phyloP scores from a whole-genome alignment of 2,888 invertebrate genomes.

The Ypsolopha scabrella region DNA sequence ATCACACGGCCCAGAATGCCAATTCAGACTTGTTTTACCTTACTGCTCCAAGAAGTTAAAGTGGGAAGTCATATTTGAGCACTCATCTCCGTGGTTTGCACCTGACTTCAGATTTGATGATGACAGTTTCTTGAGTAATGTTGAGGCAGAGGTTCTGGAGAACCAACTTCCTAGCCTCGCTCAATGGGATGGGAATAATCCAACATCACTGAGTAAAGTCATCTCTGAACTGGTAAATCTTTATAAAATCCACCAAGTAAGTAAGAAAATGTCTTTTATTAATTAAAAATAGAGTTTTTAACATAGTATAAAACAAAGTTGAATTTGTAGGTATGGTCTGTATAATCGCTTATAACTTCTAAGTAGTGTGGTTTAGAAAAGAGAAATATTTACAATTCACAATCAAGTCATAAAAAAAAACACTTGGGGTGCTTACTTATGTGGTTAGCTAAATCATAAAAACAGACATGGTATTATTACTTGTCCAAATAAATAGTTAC shows the following conservation, averaged over 20 bases:
- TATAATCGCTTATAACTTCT: background rate
- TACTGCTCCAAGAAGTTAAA: conserved; percentile 75
- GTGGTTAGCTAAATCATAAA: too few species aligned
- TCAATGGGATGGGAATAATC: conserved; percentile 74
- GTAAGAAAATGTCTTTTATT: conserved; percentile 3
- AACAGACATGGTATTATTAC: background rate
- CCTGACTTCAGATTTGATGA: conserved; percentile 83
- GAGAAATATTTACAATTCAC: background rate
- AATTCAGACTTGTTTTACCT: conserved; percentile 75
- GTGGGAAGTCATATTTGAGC: conserved; percentile 80
- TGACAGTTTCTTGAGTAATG: conserved; percentile 72
- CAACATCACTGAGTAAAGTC: conserved; percentile 70
- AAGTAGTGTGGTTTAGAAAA: background rate
- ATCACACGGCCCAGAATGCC: conserved; percentile 47
- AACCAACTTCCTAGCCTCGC: conserved; percentile 70
- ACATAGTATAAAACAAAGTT: too few species aligned
- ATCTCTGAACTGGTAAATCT: conserved; percentile 71
- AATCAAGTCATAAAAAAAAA: background rate
- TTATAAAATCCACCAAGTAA: conserved; percentile 76
- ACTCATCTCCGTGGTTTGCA: conserved; percentile 72
- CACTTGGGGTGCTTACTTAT: background rate
- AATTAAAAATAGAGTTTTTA: background rate
- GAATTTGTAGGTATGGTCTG: too few species aligned
- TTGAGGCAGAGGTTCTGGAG: conserved; percentile 64
- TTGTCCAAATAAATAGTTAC: too few species aligned